Conservation (phyloP, 2,888 invertebrate species). For the Agonopterix heracliana region DNA sequence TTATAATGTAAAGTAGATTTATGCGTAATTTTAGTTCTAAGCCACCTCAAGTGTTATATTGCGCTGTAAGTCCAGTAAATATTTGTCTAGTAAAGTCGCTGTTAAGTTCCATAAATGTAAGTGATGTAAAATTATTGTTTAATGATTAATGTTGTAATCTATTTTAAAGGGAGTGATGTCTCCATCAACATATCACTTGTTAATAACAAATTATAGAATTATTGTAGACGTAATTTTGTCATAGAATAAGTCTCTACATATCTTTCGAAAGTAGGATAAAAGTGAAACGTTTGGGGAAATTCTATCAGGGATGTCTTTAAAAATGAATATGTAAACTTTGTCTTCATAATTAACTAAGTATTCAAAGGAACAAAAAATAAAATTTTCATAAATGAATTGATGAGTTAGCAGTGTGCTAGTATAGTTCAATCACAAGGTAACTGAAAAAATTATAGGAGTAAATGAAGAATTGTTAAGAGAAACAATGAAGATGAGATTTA, state of each 20-base stretch:
- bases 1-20: constrained; percentile 45
- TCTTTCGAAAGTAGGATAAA: constrained; percentile 45
- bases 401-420: constrained; percentile 13
- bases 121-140: constrained; percentile 50
- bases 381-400: background rate
- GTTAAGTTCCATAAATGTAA: constrained; percentile 50
- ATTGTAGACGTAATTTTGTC: constrained; percentile 64
- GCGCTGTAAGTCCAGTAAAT: constrained; percentile 35
- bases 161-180: constrained; percentile 65
- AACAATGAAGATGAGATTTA: no score
- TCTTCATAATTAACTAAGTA: constrained; percentile 29
- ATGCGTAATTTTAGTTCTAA: constrained; percentile 59
- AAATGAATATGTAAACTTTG: constrained; percentile 29
- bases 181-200: constrained; percentile 75
- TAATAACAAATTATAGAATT: constrained; percentile 70
- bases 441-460: no score
- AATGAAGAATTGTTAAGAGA: no score
- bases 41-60: constrained; percentile 68
- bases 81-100: constrained; percentile 39
- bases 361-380: background rate
- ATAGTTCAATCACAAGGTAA: no score
- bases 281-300: no score
- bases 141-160: constrained; percentile 50
- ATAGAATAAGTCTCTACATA: constrained; percentile 64
- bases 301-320: constrained; percentile 23